Evolutionary conservation across 2,113 vertebrate species (phyloP).

Genomic region (Phaethon lepturus): DNA sequence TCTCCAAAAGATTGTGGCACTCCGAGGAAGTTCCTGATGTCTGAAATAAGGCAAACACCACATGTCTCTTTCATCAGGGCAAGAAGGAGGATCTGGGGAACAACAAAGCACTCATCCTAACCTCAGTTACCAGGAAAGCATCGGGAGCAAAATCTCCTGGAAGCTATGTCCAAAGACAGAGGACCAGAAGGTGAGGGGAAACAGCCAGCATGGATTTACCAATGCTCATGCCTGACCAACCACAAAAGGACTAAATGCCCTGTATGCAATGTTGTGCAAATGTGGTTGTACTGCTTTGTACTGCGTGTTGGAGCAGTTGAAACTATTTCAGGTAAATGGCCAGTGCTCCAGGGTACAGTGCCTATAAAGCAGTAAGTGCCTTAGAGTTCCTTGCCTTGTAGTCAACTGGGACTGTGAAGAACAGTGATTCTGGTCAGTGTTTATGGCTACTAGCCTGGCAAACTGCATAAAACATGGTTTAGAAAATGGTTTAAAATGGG

Average conservation of each 20-base stretch:
- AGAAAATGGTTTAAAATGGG: background rate
- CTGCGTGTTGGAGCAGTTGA: background rate
- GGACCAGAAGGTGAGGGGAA: background rate
- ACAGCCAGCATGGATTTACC: background rate
- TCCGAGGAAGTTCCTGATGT: background rate
- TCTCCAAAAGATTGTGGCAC: background rate
- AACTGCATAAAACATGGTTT: background rate
- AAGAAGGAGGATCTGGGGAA: background rate
- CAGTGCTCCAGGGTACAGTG: background rate
- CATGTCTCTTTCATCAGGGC: accelerated
- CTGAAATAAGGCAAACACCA: background rate
- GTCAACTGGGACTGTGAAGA: background rate
- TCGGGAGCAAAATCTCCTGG: background rate
- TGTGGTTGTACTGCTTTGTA: accelerated
- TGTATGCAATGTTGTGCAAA: background rate
- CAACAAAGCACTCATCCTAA: background rate
- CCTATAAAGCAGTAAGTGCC: background rate
- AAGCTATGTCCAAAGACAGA: background rate
- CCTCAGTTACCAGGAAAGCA: background rate
- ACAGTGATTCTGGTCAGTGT: background rate
- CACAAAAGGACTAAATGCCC: background rate
- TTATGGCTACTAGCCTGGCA: background rate
- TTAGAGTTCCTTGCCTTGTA: background rate
- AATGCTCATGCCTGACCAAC: background rate
- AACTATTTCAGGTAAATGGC: background rate